A percentile compares a stretch with the other conserved stretches of the same genome.
Evolutionary conservation across 2,888 invertebrate genomes (phyloP).

Genomic region (Folsomia candida): DNA sequence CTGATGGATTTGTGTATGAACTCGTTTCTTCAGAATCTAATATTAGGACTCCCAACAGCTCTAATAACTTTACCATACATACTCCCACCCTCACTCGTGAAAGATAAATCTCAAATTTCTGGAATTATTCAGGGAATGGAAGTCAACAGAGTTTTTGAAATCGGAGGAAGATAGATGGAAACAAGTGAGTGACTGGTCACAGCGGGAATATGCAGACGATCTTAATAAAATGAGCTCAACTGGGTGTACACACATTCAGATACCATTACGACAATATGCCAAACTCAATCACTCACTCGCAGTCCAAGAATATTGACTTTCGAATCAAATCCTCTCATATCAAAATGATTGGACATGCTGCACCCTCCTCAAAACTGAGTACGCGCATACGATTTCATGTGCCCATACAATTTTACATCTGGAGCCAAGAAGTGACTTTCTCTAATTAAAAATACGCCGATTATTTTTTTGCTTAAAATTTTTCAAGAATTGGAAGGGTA

Average conservation of each 20-base stretch:
- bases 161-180: conserved; percentile 18
- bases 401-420: neutral
- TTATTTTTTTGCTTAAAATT: neutral
- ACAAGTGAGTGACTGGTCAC: conserved; percentile 13
- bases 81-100: no score
- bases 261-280: neutral
- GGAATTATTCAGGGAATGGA: conserved; percentile 1
- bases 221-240: conserved; percentile 8
- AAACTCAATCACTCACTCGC: no score
- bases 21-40: no score
- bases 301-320: neutral
- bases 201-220: conserved; percentile 16
- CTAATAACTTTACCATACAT: no score
- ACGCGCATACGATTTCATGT: neutral
- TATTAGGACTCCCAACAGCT: no score
- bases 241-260: conserved; percentile 3
- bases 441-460: neutral
- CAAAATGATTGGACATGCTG: neutral
- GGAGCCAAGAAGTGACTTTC: no score
- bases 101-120: conserved; percentile 11
- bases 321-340: neutral
- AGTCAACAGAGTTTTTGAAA: conserved; percentile 9
- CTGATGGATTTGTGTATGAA: no score
- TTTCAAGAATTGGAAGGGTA: neutral
- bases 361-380: neutral